Percentiles rank a stretch among this genome's conserved stretches.
phyloP scores from a whole-genome alignment of 2,797 vertebrate genomes.

The Propithecus deckenii region DNA sequence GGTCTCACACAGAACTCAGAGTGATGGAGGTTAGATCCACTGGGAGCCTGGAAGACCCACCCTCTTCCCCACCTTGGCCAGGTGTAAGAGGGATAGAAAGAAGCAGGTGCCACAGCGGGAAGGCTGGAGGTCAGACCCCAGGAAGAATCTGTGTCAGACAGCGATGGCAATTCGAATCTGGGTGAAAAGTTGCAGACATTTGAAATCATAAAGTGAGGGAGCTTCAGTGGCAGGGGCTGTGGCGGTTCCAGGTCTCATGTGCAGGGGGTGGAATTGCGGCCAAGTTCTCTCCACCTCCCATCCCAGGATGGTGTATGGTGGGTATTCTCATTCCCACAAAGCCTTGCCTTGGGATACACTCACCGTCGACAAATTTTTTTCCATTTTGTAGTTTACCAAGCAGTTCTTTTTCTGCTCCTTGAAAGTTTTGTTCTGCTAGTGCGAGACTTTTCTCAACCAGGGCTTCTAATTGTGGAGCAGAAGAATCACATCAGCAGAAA shows the following conservation, averaged over 20 bases:
- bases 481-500: conserved; percentile 32
- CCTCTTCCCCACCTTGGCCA: background rate
- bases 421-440: background rate
- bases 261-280: background rate
- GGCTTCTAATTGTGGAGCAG: background rate
- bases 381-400: accelerated
- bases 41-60: background rate
- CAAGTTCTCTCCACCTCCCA: background rate
- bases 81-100: no score
- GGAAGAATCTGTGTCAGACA: background rate
- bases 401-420: background rate
- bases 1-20: background rate
- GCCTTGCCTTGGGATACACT: background rate
- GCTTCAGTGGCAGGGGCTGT: background rate
- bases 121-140: background rate
- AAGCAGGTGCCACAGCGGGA: background rate
- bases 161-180: background rate
- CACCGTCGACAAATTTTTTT: background rate
- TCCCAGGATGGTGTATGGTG: background rate
- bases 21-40: background rate
- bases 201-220: background rate
- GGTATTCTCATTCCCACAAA: background rate
- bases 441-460: background rate
- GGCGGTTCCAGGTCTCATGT: background rate
- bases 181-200: background rate